Base-by-base conservation (phyloP, 1,140 invertebrate species). In the Ladona fulva region DNA sequence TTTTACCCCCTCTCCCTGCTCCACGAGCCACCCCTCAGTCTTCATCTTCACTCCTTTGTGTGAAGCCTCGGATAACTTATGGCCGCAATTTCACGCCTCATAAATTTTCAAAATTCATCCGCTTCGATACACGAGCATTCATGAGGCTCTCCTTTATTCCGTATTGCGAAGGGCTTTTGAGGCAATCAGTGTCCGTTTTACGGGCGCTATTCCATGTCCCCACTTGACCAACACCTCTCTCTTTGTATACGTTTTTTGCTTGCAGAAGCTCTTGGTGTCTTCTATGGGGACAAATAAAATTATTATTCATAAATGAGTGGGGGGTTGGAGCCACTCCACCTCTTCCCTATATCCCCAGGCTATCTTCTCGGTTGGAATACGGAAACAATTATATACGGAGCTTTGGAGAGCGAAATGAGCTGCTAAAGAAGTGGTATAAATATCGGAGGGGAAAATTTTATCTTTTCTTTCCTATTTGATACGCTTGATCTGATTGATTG, bases 91-190 rank as follows among this genome's bases (percentile, higher is more conserved):
- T 66, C 52, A 66, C 52, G 52, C 16, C 52, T 66, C 52, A 66
- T 66, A 66, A 66, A 66, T 66, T 66, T 66, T 66, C 52, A 66
- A 66, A 66, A 66, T 66, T 66, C 52, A 66, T 66, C 52, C 52
- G 12, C 52, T 5, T 66, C 52, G 16, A 66, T 66, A 16, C 52
- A 66, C 29, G 29, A 12, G 52, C 52, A 66, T 66, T 66, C 52
- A 66, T 66, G 52, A 66, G 52, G 1, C n/a, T 19, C 10, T 52
- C 44, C 44, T 66, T 66, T 66, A 66, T 66, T 66, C 52, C 52
- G 16, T 22, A 66, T 66, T 12, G 44, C 44, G 19, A 52, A 52
- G 52, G 52, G 52, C 52, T 66, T 66, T 66, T 66, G 52, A 16
- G 52, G 52, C 52, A 66, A 66, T 66, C 52, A 66, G 52, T 66